phyloP scores from a whole-genome alignment of 2,888 invertebrate species.

The Oasisia sp. region DNA sequence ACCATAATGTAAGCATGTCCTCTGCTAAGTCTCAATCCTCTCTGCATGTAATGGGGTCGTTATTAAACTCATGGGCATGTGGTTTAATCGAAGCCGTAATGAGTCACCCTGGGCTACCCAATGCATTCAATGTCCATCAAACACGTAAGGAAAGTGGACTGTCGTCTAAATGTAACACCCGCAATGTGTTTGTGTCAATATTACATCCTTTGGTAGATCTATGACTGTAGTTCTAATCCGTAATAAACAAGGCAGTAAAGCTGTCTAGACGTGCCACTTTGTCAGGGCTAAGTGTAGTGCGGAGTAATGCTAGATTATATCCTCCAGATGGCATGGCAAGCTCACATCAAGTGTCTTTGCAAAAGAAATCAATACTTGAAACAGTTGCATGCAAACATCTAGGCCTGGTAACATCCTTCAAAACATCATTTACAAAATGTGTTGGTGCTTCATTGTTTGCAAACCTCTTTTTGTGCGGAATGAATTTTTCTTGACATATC shows the following conservation, averaged over 20 bases:
- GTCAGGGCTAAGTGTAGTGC: not conserved
- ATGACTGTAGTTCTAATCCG: not conserved
- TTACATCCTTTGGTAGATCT: not conserved
- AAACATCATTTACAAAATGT: no score
- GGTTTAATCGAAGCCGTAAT: not conserved
- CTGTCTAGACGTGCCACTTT: not conserved
- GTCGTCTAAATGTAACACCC: not conserved
- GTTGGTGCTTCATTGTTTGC: no score
- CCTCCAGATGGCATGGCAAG: no score
- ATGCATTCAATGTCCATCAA: no score
- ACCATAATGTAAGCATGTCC: constrained; percentile 21
- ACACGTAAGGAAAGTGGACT: not conserved
- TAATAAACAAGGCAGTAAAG: not conserved
- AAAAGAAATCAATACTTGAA: no score
- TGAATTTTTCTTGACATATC: no score
- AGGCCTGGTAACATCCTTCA: no score
- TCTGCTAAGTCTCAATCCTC: not conserved
- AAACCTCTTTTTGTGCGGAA: no score
- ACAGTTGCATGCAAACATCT: no score
- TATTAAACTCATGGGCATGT: not conserved
- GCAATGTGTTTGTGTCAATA: not conserved
- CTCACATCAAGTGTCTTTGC: no score
- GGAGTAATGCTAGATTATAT: no score
- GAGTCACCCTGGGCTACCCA: not conserved
- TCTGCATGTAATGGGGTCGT: not conserved